Base-by-base conservation (phyloP, 1,140 invertebrate genomes). In the Galendromus occidentalis region DNA sequence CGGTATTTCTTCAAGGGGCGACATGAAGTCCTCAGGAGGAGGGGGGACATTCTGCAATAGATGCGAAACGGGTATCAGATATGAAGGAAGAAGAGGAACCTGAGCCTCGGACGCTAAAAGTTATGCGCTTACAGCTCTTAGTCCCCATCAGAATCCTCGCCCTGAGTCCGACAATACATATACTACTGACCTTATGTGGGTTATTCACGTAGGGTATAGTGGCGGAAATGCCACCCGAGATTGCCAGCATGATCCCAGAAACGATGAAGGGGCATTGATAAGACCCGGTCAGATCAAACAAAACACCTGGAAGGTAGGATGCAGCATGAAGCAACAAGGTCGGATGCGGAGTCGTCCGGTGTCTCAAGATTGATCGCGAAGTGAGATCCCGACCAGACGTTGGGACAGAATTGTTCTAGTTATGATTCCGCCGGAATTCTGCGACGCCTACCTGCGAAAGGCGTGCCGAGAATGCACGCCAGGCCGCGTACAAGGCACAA, bases 401-500 rank as follows among this genome's bases (percentile, higher is more conserved):
- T 28, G 22, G 9, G n/a, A 6, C 6, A n/a, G n/a, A n/a, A n/a
- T n/a, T n/a, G n/a, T n/a, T n/a, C n/a, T n/a, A n/a, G n/a, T 39
- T 39, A 9, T 9, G 9, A 6, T 39, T 9, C 33, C 4, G 9
- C 9, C 33, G 33, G 33, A 4, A 39, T 6, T 9, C 4, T 6
- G 4, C 33, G 42, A 65, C 28, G 42, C 70, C 69, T 75, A 82
- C 82, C 82, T 67, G 82, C 82, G 41, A 83, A 70, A 5, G 82
- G 83, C 7, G 82, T 76, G 14, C 82, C 82, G 42, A 94, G 77
- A 42, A 96, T 87, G 2, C 89, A 86, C 0, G 92, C 88, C 39
- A 86, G 84, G 22, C 94, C 94, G 76, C 93, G 83, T 78, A 95
- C 94, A 68, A 97, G 78, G 70, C 95, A 91, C 55, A 98, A 78